Percentiles rank a stretch among this genome's conserved stretches.
Evolutionary conservation across 1,140 invertebrate species (phyloP).

Genomic region (Diorhabda carinulata): DNA sequence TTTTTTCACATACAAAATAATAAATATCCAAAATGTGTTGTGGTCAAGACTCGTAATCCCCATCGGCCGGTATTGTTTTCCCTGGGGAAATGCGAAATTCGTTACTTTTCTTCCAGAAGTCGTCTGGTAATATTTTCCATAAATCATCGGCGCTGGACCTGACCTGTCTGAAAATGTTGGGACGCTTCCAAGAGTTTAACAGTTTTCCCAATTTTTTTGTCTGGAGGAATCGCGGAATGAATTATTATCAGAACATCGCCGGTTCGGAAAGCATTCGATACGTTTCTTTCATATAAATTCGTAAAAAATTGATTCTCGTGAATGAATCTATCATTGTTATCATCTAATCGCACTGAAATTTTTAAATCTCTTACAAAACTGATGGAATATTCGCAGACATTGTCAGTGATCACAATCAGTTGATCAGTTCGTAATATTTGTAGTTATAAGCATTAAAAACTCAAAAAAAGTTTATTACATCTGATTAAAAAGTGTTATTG

Average conservation of each 20-base stretch:
- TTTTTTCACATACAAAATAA: slow-evolving; percentile 5
- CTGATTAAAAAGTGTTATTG: too few relatives aligned
- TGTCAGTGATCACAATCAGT: too few relatives aligned
- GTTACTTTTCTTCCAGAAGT: slow-evolving; percentile 33
- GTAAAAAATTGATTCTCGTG: slow-evolving; percentile 26
- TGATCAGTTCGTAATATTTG: too few relatives aligned
- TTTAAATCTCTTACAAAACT: too few relatives aligned
- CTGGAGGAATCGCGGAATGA: slow-evolving; percentile 36
- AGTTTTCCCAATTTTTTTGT: slow-evolving; percentile 7
- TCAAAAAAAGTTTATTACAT: too few relatives aligned
- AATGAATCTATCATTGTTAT: not conserved
- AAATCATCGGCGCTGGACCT: slow-evolving; percentile 43
- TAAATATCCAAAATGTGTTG: slow-evolving; percentile 32
- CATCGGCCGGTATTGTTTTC: slow-evolving; percentile 20
- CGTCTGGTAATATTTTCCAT: slow-evolving; percentile 39
- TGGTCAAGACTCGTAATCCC: slow-evolving; percentile 35
- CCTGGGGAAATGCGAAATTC: slow-evolving; percentile 32
- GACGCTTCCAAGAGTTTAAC: slow-evolving; percentile 32
- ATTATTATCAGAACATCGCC: slow-evolving; percentile 36
- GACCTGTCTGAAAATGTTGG: slow-evolving; percentile 36
- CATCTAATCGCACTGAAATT: too few relatives aligned
- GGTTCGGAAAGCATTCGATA: slow-evolving; percentile 17
- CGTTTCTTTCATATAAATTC: slow-evolving; percentile 24
- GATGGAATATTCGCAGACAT: too few relatives aligned
- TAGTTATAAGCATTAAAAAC: too few relatives aligned